Percentiles rank a stretch among this genome's conserved stretches.
Evolutionary conservation across 2,888 invertebrate genomes (phyloP).

Genomic region (Eupithecia abbreviata): DNA sequence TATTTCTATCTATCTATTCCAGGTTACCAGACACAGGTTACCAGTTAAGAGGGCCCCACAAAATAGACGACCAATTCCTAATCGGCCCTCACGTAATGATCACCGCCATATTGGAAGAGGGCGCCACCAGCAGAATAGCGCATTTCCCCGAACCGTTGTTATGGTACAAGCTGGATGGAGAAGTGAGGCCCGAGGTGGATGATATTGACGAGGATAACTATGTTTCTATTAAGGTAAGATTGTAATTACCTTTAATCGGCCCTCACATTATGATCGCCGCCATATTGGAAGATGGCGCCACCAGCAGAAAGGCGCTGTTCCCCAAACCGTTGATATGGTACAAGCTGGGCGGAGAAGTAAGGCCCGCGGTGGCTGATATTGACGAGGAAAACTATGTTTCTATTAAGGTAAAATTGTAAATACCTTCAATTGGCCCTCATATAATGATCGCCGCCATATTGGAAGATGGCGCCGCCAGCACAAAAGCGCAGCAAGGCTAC

Average conservation of each 20-base stretch:
- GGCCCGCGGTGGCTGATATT: conserved; percentile 63
- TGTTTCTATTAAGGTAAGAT: conserved; percentile 81
- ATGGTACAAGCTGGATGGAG: conserved; percentile 87
- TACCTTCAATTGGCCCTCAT: conserved; percentile 84
- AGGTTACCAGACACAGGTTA: conserved; percentile 86
- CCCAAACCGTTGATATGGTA: conserved; percentile 88
- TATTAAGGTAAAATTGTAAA: conserved; percentile 74
- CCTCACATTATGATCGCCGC: conserved; percentile 76
- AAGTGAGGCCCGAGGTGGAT: conserved; percentile 58
- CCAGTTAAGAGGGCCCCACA: conserved; percentile 86
- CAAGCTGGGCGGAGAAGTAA: conserved; percentile 75
- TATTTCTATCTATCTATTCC: conserved; percentile 12
- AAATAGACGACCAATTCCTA: conserved; percentile 89
- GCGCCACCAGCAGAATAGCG: conserved; percentile 71
- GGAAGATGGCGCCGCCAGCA: not conserved
- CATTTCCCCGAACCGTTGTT: conserved; percentile 86
- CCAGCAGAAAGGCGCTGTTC: conserved; percentile 82
- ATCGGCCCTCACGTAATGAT: conserved; percentile 90
- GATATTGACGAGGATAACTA: conserved; percentile 81
- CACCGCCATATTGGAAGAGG: conserved; percentile 86
- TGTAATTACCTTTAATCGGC: conserved; percentile 84
- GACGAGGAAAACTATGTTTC: conserved; percentile 83
- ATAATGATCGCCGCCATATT: not conserved
- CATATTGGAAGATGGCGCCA: conserved; percentile 83
- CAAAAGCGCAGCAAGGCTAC: no score